These are phyloP conservation scores for Fabriciana adippe DNA, from an alignment of 2,888 invertebrate genomes.

Conservation along the genomic window DNA sequence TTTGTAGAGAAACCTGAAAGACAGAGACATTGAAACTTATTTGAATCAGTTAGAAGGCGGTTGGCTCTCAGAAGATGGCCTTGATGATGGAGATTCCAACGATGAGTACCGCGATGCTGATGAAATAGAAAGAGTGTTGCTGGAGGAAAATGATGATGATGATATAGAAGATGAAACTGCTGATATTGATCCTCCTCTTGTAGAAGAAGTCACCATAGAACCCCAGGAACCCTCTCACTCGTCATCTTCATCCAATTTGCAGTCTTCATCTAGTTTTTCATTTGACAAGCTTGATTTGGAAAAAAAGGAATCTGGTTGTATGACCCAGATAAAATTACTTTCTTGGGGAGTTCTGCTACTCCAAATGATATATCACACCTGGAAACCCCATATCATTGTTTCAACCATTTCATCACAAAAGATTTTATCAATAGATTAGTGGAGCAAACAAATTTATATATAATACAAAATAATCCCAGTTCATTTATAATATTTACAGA, in stretches of 20 bases:
- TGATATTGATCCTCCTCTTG: slow-evolving; percentile 50
- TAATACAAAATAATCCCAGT: slow-evolving; percentile 30
- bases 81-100: slow-evolving; percentile 48
- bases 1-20: slow-evolving; percentile 50
- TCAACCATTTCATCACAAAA: slow-evolving; percentile 41
- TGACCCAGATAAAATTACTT: slow-evolving; percentile 50
- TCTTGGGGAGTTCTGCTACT: slow-evolving; percentile 48
- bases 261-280: slow-evolving; percentile 48
- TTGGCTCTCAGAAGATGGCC: slow-evolving; percentile 50
- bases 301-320: slow-evolving; percentile 49
- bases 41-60: slow-evolving; percentile 45
- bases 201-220: slow-evolving; percentile 48
- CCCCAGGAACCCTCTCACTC: slow-evolving; percentile 47
- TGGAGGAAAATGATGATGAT: slow-evolving; percentile 38
- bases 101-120: slow-evolving; percentile 47
- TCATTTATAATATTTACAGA: slow-evolving; percentile 35
- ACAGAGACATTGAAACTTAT: slow-evolving; percentile 47
- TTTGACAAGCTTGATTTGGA: slow-evolving; percentile 52
- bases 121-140: slow-evolving; percentile 52
- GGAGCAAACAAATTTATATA: slow-evolving; percentile 39
- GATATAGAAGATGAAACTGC: slow-evolving; percentile 47
- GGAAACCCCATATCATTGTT: slow-evolving; percentile 45
- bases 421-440: slow-evolving; percentile 44
- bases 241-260: slow-evolving; percentile 45
- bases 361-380: slow-evolving; percentile 43